phyloP scores from a whole-genome alignment of 1,140 invertebrate genomes.

The Lasioglossum baleicum region DNA sequence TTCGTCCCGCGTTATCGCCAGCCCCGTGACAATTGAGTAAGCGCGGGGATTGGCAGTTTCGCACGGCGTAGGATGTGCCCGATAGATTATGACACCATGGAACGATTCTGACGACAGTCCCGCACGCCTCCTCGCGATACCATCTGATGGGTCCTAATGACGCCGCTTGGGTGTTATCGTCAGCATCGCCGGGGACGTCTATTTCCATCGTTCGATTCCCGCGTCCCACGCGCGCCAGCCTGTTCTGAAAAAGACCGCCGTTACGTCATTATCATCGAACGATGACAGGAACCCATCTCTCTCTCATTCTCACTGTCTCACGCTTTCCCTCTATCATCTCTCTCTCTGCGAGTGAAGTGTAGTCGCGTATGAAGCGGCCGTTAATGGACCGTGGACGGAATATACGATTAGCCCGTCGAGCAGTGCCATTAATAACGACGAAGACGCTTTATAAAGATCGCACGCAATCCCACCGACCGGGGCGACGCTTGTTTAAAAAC shows the following conservation, averaged over 20 bases:
- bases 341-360: conserved; percentile 30
- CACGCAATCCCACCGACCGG: conserved; percentile 25
- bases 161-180: conserved; percentile 21
- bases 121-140: conserved; percentile 1
- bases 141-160: conserved; percentile 40
- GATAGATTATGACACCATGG: background rate
- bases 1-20: background rate
- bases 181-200: conserved; percentile 18
- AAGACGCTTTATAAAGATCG: conserved; percentile 32
- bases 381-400: conserved; percentile 54
- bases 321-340: no score
- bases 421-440: conserved; percentile 56
- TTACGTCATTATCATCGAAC: conserved; percentile 59
- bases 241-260: conserved; percentile 35
- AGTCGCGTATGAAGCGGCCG: conserved; percentile 50
- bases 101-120: background rate
- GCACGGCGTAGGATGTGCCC: background rate
- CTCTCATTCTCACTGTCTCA: no score
- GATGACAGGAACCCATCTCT: conserved; percentile 46
- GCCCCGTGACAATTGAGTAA: background rate
- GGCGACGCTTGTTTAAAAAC: conserved; percentile 14
- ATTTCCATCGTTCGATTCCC: conserved; percentile 35
- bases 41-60: background rate
- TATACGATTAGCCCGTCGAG: conserved; percentile 55
- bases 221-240: conserved; percentile 26